Evolutionary conservation across 2,888 invertebrate genomes (phyloP).

Genomic region (Folsomia candida): DNA sequence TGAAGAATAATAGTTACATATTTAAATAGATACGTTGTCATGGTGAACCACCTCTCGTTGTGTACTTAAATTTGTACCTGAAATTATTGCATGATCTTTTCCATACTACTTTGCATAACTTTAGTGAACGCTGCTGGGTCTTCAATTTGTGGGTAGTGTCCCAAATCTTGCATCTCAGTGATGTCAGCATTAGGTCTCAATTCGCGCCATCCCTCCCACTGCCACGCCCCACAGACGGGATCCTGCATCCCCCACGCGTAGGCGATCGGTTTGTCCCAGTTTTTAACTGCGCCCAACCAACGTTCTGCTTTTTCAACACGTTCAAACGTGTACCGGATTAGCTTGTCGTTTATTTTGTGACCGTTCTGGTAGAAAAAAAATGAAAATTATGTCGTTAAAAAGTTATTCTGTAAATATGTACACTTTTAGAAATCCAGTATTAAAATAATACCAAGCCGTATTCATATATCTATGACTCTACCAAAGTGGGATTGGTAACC

Average conservation of each 20-base stretch:
- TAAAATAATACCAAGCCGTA: too few relatives aligned
- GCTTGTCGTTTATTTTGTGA: conserved; percentile 36
- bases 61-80: too few relatives aligned
- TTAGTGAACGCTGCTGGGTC: conserved; percentile 31
- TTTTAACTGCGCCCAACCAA: conserved; percentile 14
- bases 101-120: conserved; percentile 11
- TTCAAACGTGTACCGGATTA: conserved; percentile 41
- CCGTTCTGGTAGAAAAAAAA: conserved; percentile 15
- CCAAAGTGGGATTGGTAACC: too few relatives aligned
- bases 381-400: background rate
- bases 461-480: too few relatives aligned
- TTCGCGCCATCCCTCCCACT: conserved; percentile 22
- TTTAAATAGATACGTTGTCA: too few relatives aligned
- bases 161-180: conserved; percentile 31
- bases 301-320: conserved; percentile 24
- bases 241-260: conserved; percentile 34
- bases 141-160: conserved; percentile 42
- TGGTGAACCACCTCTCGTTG: too few relatives aligned
- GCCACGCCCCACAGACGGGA: background rate
- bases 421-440: too few relatives aligned
- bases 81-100: too few relatives aligned
- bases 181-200: conserved; percentile 34
- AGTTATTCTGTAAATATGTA: background rate
- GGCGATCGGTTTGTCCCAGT: conserved; percentile 35
- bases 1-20: too few relatives aligned